These are phyloP conservation scores for Dendroctonus valens DNA, from an alignment of 1,140 invertebrate species.

Conservation along the genomic window DNA sequence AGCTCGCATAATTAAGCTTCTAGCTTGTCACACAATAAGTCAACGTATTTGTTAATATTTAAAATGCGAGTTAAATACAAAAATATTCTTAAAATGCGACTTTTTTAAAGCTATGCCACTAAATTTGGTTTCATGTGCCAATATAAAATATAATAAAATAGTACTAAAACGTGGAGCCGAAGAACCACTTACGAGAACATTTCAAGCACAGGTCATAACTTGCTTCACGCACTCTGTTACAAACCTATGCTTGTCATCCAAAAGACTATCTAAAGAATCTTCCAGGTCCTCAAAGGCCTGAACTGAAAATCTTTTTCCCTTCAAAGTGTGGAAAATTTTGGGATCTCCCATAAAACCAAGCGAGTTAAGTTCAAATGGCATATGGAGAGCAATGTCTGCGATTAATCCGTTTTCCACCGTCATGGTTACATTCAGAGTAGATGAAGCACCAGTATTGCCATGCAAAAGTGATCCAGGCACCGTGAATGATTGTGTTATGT, in stretches of 20 bases:
- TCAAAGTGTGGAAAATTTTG: conserved; percentile 43
- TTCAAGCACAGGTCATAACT: conserved; percentile 45
- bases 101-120: not conserved
- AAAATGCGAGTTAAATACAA: not conserved
- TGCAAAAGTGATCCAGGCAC: conserved; percentile 38
- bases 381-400: conserved; percentile 41
- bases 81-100: conserved; percentile 15
- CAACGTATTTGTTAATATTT: conserved; percentile 1
- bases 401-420: conserved; percentile 44
- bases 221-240: conserved; percentile 45
- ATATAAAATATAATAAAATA: not conserved
- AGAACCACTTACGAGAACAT: conserved; percentile 3
- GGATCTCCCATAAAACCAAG: conserved; percentile 44
- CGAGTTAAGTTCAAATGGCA: conserved; percentile 42
- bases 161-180: not conserved
- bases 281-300: conserved; percentile 44
- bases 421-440: conserved; percentile 45
- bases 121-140: not conserved
- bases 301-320: conserved; percentile 45
- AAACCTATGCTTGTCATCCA: conserved; percentile 45
- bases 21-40: not conserved
- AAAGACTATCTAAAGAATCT: conserved; percentile 35
- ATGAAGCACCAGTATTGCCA: conserved; percentile 16
- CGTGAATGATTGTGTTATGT: conserved; percentile 52
- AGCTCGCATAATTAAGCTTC: not conserved